These are phyloP conservation scores for Trematomus loennbergii DNA, from an alignment of 2,113 vertebrate species.

Conservation along the genomic window DNA sequence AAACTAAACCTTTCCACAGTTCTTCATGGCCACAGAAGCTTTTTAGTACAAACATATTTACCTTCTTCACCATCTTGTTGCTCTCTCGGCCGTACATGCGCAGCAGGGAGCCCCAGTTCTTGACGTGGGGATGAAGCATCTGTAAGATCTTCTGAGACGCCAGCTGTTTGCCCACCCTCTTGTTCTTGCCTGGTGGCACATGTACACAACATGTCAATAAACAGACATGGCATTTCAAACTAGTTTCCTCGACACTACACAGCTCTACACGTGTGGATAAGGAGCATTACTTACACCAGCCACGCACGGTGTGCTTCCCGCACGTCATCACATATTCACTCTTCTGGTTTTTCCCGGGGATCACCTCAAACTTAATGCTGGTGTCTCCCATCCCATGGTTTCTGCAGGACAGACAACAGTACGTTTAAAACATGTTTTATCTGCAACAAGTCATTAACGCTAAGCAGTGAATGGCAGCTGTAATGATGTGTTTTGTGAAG, in stretches of 20 bases:
- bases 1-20: not conserved
- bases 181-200: conserved; percentile 92
- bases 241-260: too few relatives aligned
- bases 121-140: conserved; percentile 97
- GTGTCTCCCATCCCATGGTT: conserved; percentile 99
- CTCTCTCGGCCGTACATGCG: conserved; percentile 99
- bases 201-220: not conserved
- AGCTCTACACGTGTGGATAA: not conserved
- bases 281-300: conserved; percentile 93
- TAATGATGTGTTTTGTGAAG: too few relatives aligned
- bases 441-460: not conserved
- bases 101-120: conserved; percentile 97
- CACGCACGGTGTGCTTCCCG: conserved; percentile 96
- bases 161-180: conserved; percentile 96
- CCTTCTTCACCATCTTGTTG: conserved; percentile 99
- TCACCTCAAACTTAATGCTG: conserved; percentile 99
- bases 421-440: not conserved
- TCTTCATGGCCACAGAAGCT: too few relatives aligned
- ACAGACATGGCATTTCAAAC: too few relatives aligned
- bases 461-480: too few relatives aligned
- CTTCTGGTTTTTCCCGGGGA: conserved; percentile 99
- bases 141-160: conserved; percentile 99
- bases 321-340: conserved; percentile 99
- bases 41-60: conserved; percentile 39
- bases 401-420: conserved; percentile 79